Percentiles rank a stretch among this genome's conserved stretches.
phyloP scores from a whole-genome alignment of 2,888 invertebrate species.

The Metacarcinus magister region DNA sequence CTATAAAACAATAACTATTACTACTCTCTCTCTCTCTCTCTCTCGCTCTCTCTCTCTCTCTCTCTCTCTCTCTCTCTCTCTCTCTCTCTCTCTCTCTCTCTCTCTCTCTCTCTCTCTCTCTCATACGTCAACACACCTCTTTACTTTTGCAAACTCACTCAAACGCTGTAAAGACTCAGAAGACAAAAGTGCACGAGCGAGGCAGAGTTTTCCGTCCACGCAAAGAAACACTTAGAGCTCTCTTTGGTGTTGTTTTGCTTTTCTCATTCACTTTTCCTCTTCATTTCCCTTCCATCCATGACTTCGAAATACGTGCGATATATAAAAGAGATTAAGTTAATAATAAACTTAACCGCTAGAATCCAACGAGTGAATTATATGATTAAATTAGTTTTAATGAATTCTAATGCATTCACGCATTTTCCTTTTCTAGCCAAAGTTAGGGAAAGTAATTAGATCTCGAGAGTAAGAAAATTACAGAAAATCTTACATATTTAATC shows the following conservation, averaged over 20 bases:
- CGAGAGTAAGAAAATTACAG: neutral
- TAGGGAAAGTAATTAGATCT: neutral
- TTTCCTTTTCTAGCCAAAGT: neutral
- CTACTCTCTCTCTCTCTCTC: neutral
- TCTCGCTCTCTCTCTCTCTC: constrained; percentile 37
- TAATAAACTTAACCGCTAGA: neutral
- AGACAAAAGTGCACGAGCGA: constrained; percentile 34
- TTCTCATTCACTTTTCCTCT: neutral
- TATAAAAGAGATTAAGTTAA: neutral
- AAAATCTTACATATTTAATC: neutral
- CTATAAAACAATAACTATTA: no score
- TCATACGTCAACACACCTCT: neutral
- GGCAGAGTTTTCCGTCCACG: constrained; percentile 1
- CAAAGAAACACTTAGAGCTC: neutral
- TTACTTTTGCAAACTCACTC: neutral
- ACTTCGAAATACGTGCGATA: neutral
- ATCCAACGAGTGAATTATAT: neutral
- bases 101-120: constrained; percentile 41
- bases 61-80: constrained; percentile 48
- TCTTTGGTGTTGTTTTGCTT: neutral
- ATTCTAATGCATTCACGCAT: neutral
- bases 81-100: constrained; percentile 48
- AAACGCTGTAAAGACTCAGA: neutral
- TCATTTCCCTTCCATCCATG: neutral
- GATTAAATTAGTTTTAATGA: neutral